Conservation (phyloP, 1,140 invertebrate genomes). For the Penaeus vannamei region DNA sequence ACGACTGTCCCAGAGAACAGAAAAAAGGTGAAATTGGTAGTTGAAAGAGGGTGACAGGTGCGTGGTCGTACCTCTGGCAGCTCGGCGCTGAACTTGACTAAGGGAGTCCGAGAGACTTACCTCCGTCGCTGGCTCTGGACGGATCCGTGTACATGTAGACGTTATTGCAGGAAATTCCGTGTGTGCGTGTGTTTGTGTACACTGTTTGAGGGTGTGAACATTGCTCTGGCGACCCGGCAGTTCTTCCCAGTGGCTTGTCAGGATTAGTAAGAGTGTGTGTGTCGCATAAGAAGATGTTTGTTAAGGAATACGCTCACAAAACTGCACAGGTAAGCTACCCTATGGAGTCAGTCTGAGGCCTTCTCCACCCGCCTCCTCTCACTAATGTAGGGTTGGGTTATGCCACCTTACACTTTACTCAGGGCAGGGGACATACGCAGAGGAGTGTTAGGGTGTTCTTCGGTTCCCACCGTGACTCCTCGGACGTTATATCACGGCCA, state of each 20-base stretch:
- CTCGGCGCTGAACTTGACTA: constrained; percentile 52
- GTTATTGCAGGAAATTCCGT: constrained; percentile 63
- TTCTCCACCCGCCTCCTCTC: constrained; percentile 32
- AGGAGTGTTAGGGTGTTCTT: neutral
- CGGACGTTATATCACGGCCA: neutral
- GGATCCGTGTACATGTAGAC: constrained; percentile 54
- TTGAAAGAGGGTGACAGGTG: neutral
- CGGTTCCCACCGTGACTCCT: constrained; percentile 12
- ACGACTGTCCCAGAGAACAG: constrained; percentile 1
- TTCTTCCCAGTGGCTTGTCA: constrained; percentile 60
- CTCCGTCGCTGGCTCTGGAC: constrained; percentile 50
- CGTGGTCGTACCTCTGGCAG: constrained; percentile 60
- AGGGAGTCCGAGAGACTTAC: constrained; percentile 38
- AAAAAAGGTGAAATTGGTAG: constrained; percentile 3
- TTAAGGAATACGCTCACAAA: constrained; percentile 56
- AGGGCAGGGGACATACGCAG: constrained; percentile 29
- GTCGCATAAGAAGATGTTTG: constrained; percentile 56
- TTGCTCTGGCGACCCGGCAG: constrained; percentile 51
- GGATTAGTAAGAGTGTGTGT: constrained; percentile 62
- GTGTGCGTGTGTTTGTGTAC: constrained; percentile 65
- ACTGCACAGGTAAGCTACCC: constrained; percentile 56
- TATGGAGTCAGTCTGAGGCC: constrained; percentile 30
- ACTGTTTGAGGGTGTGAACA: constrained; percentile 64
- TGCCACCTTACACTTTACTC: constrained; percentile 27
- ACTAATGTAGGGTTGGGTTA: constrained; percentile 13